Evolutionary conservation across 2,113 vertebrate species (phyloP).

Genomic region (Megatriorchis doriae): DNA sequence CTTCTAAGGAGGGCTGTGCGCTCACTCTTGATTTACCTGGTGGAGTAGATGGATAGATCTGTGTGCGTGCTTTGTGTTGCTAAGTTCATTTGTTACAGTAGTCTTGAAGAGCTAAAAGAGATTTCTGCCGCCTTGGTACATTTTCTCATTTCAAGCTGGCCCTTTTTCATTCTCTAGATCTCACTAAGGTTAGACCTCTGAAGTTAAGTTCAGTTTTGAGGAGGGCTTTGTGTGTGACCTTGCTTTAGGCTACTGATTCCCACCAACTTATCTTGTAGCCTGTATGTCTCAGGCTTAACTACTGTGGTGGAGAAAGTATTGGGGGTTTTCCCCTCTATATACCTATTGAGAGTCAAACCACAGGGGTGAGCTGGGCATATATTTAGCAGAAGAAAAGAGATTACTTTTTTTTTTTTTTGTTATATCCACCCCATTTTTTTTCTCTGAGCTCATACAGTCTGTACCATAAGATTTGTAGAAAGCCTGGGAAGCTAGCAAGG

Average conservation of each 20-base stretch:
- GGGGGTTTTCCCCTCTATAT: too few species aligned
- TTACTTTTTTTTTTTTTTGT: too few species aligned
- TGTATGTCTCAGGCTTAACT: fast-evolving
- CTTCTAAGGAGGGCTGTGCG: not conserved
- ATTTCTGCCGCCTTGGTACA: not conserved
- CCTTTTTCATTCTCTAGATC: not conserved
- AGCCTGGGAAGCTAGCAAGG: not conserved
- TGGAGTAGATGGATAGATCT: not conserved
- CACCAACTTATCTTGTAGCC: not conserved
- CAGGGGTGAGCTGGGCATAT: not conserved
- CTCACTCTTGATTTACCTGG: not conserved
- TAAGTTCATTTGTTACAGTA: not conserved
- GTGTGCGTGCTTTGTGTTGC: not conserved
- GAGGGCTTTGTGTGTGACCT: not conserved
- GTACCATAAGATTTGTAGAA: not conserved
- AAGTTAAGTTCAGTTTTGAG: not conserved
- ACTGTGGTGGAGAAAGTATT: not conserved
- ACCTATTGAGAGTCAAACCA: not conserved
- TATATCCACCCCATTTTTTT: fast-evolving
- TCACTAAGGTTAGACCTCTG: not conserved
- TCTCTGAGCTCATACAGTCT: not conserved
- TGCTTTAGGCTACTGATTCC: not conserved
- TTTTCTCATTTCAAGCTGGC: not conserved
- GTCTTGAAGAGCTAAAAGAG: not conserved
- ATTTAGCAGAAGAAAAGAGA: not conserved